These are phyloP conservation scores for Brenthis daphne DNA, from an alignment of 2,888 invertebrate genomes.

Conservation along the genomic window DNA sequence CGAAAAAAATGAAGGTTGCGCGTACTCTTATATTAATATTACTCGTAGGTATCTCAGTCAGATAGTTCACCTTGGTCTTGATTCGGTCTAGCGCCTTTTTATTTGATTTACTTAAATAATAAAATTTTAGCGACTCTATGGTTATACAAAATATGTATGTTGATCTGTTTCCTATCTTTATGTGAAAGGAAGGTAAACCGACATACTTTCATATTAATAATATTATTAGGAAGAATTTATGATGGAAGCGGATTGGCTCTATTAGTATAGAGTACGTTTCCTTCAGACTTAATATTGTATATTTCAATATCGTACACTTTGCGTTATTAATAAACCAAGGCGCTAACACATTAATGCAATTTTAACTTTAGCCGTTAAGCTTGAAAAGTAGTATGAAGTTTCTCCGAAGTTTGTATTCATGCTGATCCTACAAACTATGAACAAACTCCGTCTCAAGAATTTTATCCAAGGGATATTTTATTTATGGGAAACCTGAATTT, in stretches of 20 bases:
- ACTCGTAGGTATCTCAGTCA: too few species aligned
- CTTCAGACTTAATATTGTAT: background rate
- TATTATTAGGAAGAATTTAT: too few species aligned
- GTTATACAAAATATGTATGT: too few species aligned
- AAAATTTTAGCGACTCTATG: too few species aligned
- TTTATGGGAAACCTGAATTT: slow-evolving; percentile 1
- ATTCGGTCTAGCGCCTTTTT: too few species aligned
- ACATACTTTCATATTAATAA: too few species aligned
- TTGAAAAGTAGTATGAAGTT: slow-evolving; percentile 26
- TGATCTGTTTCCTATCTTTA: too few species aligned
- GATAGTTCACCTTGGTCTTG: too few species aligned
- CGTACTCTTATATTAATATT: too few species aligned
- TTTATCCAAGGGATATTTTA: slow-evolving; percentile 16
- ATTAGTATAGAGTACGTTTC: background rate
- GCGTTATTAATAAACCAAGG: slow-evolving; percentile 12
- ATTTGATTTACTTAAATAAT: too few species aligned
- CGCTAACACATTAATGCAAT: slow-evolving; percentile 25
- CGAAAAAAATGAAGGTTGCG: too few species aligned
- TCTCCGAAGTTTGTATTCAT: slow-evolving; percentile 27
- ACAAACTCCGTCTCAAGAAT: slow-evolving; percentile 27
- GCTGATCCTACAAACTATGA: slow-evolving; percentile 29
- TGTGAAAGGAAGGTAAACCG: too few species aligned
- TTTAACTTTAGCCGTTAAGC: slow-evolving; percentile 13
- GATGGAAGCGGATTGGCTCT: background rate
- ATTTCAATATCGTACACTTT: slow-evolving; percentile 10